Percentiles rank a stretch among this genome's conserved stretches.
Evolutionary conservation across 1,140 invertebrate genomes (phyloP).

Genomic region (Nasonia longicornis): DNA sequence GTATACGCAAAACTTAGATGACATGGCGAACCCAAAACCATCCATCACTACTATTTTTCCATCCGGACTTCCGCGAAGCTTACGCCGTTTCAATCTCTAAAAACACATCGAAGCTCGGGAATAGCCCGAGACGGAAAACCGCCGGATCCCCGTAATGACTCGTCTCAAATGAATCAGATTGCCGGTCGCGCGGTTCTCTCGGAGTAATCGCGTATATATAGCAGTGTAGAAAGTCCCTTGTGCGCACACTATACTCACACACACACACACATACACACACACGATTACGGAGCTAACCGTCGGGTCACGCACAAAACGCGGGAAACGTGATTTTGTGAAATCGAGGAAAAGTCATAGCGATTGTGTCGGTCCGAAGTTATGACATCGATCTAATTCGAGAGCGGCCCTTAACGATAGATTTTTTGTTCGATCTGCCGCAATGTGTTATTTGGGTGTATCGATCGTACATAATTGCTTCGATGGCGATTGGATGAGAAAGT

Average conservation of each 20-base stretch:
- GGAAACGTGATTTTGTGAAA: slow-evolving; percentile 27
- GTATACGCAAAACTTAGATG: too few relatives aligned
- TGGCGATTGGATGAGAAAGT: not conserved
- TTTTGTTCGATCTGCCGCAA: not conserved
- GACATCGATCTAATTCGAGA: not conserved
- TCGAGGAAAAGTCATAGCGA: slow-evolving; percentile 18
- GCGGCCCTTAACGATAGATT: not conserved
- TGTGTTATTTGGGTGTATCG: not conserved
- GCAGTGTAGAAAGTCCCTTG: slow-evolving; percentile 13
- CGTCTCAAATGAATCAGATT: slow-evolving; percentile 10
- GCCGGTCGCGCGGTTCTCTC: not conserved
- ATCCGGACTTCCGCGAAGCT: too few relatives aligned
- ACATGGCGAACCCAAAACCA: too few relatives aligned
- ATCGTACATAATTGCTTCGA: not conserved
- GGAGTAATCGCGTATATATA: slow-evolving; percentile 12
- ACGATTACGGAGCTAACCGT: not conserved
- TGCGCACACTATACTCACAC: not conserved
- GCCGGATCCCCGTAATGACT: not conserved
- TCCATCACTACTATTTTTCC: too few relatives aligned
- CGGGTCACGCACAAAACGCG: not conserved
- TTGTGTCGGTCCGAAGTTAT: not conserved
- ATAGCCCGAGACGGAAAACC: not conserved
- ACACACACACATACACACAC: not conserved
- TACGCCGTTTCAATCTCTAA: too few relatives aligned
- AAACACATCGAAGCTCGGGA: not conserved